Conservation (phyloP, 2,888 invertebrate genomes). For the Standfussiana lucernea region DNA sequence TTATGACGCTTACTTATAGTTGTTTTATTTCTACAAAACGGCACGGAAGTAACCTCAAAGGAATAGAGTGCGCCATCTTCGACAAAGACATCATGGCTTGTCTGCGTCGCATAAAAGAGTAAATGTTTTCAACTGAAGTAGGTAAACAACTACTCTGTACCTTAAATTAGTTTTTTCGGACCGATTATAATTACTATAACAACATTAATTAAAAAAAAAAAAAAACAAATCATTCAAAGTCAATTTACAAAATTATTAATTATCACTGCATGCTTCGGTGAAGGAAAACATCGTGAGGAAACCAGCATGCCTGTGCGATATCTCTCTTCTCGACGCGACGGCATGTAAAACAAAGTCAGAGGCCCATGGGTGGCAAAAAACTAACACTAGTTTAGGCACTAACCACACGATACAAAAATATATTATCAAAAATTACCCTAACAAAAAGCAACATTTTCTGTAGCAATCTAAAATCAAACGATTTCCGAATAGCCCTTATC, state of each 20-base stretch:
- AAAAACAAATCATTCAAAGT: no score
- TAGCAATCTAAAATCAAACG: constrained; percentile 18
- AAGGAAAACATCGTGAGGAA: no score
- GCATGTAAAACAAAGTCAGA: no score
- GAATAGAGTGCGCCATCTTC: background rate
- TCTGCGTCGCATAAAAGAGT: background rate
- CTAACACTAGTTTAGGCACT: no score
- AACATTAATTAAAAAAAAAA: no score
- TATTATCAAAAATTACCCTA: background rate
- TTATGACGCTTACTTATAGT: background rate
- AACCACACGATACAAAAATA: no score
- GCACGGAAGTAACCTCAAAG: background rate
- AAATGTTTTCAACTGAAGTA: background rate
- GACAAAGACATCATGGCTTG: background rate
- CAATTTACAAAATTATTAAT: no score
- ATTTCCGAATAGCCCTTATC: constrained; percentile 45
- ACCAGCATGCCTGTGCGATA: no score
- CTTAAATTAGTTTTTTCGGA: background rate
- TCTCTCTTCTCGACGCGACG: no score
- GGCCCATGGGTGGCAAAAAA: no score
- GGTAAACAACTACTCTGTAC: background rate
- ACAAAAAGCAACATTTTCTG: constrained; percentile 7
- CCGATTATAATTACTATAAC: background rate
- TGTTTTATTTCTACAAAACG: background rate
- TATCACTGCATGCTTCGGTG: no score